Evolutionary conservation across 2,888 invertebrate species (phyloP).

Genomic region (Cosmia pyralina): DNA sequence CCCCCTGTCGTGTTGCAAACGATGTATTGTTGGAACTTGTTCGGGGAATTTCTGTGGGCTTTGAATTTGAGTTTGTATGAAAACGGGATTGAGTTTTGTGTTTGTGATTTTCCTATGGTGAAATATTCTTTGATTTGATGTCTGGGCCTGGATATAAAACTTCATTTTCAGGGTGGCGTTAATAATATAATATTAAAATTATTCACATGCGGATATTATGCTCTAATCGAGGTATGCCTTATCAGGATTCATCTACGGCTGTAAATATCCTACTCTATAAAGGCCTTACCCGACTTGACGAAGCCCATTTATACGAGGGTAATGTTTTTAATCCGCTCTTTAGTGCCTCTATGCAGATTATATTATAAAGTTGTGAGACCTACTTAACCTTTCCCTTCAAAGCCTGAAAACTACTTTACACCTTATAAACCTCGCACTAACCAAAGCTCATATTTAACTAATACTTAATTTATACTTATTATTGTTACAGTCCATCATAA

Average conservation of each 20-base stretch:
- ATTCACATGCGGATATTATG: neutral
- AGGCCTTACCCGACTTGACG: neutral
- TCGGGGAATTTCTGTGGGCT: slow-evolving; percentile 8
- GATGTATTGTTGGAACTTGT: slow-evolving; percentile 49
- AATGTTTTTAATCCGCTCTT: neutral
- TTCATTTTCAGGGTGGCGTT: neutral
- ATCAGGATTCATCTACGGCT: neutral
- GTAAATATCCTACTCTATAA: neutral
- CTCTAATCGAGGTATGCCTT: neutral
- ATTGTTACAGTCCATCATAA: slow-evolving; percentile 60
- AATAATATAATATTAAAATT: neutral
- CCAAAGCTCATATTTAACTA: slow-evolving; percentile 44
- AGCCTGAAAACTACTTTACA: neutral
- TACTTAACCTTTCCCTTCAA: too few species aligned
- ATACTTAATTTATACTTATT: slow-evolving; percentile 46
- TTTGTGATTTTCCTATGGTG: neutral
- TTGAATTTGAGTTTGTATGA: neutral
- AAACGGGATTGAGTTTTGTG: slow-evolving; percentile 22
- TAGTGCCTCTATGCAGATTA: too few species aligned
- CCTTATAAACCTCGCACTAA: neutral
- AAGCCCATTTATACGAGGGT: neutral
- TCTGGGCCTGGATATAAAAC: neutral
- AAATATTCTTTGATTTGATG: neutral
- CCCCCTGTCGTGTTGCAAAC: slow-evolving; percentile 30
- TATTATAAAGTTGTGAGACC: neutral